Evolutionary conservation across 2,888 invertebrate species (phyloP), one percentile per base, ranked within the genome.

Genomic region (Frankliniella fusca): DNA sequence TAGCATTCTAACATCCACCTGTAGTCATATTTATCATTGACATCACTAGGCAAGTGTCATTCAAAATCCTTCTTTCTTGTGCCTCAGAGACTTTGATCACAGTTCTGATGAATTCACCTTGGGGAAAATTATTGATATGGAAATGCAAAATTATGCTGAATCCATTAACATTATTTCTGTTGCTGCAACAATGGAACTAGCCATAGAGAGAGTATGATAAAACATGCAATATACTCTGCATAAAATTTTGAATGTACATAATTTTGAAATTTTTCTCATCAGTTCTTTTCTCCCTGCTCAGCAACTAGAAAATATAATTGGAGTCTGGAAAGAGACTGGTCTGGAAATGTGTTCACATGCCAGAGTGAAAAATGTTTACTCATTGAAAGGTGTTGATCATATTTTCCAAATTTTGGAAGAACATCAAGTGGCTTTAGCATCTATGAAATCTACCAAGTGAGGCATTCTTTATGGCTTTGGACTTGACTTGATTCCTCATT

Each of bases 171-270:
- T 96, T 86, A 94, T 96, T 85, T 96, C 96, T 0, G 94, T 93
- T 85, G 93, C 95, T 5, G 96, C 97, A 18, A 94, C 95, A 0
- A 96, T 96, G 93, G 97, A 97, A 88, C 87, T 96, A 81, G 93
- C 93, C 85, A 96, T 97, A 85, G 97, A 97, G 89, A 92, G 87
- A 85, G 89, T 89, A 84, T 85, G 80, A 23, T 8, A 54, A 1
- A 54, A 15, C 70, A 23, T 7, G 23, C 5, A 23, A 54, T 50
- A 11, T 18, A 54, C 20, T 81, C 50, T 48, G 8, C 0, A 1
- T 82, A 27, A 15, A 15, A 12, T 48, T 20, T 48, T 18, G 70
- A 28, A 79, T 20, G 18, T 81, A 11, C 38, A 38, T 38, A 38
- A 3, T 2, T 38, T 38, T 81, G 15, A 10, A 10, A 1, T 48